Conservation (phyloP, 2,797 vertebrate genomes). For the Sebastes vulpes region DNA sequence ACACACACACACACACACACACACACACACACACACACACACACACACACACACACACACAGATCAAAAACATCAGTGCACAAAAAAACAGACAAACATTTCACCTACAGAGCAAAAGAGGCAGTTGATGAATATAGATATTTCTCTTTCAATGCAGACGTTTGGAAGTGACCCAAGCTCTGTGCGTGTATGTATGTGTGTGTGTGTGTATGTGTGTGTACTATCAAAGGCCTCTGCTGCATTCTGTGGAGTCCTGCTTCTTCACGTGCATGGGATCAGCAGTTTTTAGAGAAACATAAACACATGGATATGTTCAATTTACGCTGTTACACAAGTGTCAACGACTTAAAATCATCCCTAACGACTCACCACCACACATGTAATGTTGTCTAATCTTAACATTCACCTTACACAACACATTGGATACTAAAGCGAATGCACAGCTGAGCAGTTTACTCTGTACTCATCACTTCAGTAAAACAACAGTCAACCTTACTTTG, state of each 20-base stretch:
- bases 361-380: background rate
- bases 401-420: background rate
- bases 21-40: background rate
- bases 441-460: background rate
- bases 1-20: background rate
- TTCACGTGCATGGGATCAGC: no score
- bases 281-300: background rate
- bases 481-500: background rate
- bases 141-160: background rate
- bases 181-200: background rate
- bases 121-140: background rate
- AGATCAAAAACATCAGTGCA: background rate
- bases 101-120: background rate
- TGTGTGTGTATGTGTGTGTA: background rate
- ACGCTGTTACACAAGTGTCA: background rate
- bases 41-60: background rate
- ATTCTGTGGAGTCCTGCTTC: no score
- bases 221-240: background rate
- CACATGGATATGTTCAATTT: background rate
- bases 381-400: background rate
- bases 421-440: background rate
- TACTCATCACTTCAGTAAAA: background rate
- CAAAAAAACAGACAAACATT: background rate
- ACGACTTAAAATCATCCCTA: background rate
- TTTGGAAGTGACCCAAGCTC: slow-evolving; percentile 20